Evolutionary conservation across 2,888 invertebrate species (phyloP).

Genomic region (Chalcis sispes): DNA sequence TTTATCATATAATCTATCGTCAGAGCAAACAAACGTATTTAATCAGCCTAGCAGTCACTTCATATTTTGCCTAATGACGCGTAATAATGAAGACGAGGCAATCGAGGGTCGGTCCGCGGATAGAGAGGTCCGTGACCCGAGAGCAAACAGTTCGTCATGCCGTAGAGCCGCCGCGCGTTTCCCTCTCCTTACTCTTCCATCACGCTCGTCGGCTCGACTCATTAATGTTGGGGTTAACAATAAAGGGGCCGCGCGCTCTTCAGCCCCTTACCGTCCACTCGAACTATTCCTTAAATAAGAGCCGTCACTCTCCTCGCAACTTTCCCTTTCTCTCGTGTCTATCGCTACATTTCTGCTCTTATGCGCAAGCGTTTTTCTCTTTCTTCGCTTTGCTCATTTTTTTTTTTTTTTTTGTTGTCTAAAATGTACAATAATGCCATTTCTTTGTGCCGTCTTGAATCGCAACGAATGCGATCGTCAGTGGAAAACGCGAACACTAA

Average conservation of each 20-base stretch:
- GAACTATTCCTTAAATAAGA: conserved; percentile 20
- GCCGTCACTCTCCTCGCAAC: not conserved
- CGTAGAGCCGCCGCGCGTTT: conserved; percentile 35
- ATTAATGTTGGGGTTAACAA: no score
- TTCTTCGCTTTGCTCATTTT: no score
- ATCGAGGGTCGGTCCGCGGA: conserved; percentile 59
- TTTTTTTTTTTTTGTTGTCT: no score
- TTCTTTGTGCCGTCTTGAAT: no score
- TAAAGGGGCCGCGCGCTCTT: conserved; percentile 7
- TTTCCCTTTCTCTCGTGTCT: not conserved
- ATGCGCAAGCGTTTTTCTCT: no score
- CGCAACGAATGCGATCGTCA: no score
- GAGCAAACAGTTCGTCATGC: conserved; percentile 62
- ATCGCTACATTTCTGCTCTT: no score
- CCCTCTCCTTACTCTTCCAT: no score
- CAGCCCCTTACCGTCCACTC: conserved; percentile 39
- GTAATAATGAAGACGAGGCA: conserved; percentile 60
- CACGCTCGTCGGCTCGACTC: no score
- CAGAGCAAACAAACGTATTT: conserved; percentile 28
- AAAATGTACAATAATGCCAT: no score
- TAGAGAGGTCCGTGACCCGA: conserved; percentile 57
- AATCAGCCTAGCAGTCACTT: conserved; percentile 33
- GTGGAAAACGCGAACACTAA: no score
- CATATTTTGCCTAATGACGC: conserved; percentile 43
- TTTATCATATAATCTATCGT: not conserved